Conservation (phyloP, 2,797 vertebrate species). For the Sternarchorhynchus goeldii region DNA sequence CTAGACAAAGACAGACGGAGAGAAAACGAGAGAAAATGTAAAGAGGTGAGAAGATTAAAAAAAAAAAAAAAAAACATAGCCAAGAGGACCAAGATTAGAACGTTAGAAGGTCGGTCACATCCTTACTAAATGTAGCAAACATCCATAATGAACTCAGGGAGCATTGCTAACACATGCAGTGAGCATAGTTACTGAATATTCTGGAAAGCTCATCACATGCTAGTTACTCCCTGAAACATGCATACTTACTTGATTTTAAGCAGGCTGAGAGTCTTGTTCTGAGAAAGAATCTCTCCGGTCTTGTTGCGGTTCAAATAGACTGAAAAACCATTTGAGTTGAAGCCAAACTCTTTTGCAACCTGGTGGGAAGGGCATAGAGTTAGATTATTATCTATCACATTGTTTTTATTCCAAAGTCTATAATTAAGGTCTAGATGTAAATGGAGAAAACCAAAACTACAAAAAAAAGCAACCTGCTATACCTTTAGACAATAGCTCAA, state of each 20-base stretch:
- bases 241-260: slow-evolving; percentile 95
- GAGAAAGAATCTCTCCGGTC: slow-evolving; percentile 89
- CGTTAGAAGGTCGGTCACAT: too few species aligned
- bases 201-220: background rate
- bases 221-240: background rate
- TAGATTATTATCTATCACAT: too few species aligned
- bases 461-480: too few species aligned
- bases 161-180: too few species aligned
- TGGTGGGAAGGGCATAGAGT: slow-evolving; percentile 56
- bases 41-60: background rate
- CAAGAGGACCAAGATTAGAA: background rate
- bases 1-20: slow-evolving; percentile 64
- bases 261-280: slow-evolving; percentile 90
- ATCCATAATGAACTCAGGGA: too few species aligned
- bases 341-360: slow-evolving; percentile 97
- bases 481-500: too few species aligned
- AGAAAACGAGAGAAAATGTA: background rate
- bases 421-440: too few species aligned
- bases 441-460: too few species aligned
- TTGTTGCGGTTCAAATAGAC: slow-evolving; percentile 94
- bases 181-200: too few species aligned
- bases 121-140: too few species aligned
- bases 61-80: background rate
- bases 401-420: too few species aligned
- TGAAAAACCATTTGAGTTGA: slow-evolving; percentile 93